Percentiles rank a stretch among this genome's conserved stretches.
These are phyloP conservation scores for Malacoraja senta DNA, from an alignment of 2,797 vertebrate species.

Conservation along the genomic window DNA sequence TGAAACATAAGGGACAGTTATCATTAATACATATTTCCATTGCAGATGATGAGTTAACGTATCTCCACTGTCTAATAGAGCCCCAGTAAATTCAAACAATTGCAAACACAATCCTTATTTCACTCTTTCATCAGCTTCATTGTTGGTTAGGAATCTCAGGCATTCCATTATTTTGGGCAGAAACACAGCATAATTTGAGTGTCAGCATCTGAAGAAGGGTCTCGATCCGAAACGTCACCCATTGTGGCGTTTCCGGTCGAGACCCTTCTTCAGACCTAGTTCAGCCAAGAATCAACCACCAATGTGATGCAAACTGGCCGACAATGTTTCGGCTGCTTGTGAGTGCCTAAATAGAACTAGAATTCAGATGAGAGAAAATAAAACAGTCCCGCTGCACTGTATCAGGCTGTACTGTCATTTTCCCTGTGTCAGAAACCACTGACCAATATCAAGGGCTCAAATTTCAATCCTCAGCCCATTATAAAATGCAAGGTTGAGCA, in stretches of 20 bases:
- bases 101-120: background rate
- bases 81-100: background rate
- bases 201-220: too few species aligned
- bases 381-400: background rate
- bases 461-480: background rate
- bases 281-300: background rate
- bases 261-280: too few species aligned
- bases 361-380: background rate
- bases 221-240: too few species aligned
- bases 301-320: too few species aligned
- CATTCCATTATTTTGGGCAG: background rate
- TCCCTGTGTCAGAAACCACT: background rate
- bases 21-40: background rate
- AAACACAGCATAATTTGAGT: background rate
- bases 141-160: background rate
- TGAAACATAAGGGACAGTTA: conserved; percentile 51
- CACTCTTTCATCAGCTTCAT: background rate
- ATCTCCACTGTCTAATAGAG: background rate
- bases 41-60: background rate
- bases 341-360: background rate
- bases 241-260: too few species aligned
- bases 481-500: background rate
- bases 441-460: background rate
- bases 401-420: background rate
- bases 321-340: background rate